Evolutionary conservation across 2,888 invertebrate species (phyloP), one percentile per base, ranked within the genome.

Genomic region (Dendrolimus pini): DNA sequence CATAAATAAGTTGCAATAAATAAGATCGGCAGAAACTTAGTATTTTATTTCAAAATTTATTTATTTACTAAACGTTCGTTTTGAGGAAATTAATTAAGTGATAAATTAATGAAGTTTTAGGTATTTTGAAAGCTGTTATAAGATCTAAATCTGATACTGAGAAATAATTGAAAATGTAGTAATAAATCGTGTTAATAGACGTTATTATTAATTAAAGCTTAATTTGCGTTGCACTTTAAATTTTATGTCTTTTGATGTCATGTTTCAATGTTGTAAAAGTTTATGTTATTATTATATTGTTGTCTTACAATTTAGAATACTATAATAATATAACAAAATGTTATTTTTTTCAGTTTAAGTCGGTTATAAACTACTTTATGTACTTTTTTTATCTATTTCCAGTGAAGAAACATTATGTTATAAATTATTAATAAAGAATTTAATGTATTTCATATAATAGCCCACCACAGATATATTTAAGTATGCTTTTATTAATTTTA

Each of bases 381-480:
- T 9, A 47, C 0, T 47, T 9, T 47, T 10, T 47, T 47, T 1
- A 47, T 12, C 47, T 47, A 12, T 47, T 47, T 10, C 47, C 47
- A 47, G 47, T 47, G 47, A 47, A 47, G 12, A 10, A 47, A 10
- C 12, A 47, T 47, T 47, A 62, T 65, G 60, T 64, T 65, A 61
- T 62, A 69, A 59, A 66, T 67, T 61, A 63, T 10, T 47, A 47
- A 47, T 47, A 10, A 66, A 66, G 69, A 30, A 30, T 30, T 30
- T 30, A 30, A 30, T 30, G 30, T 30, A 30, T 30, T 30, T 30
- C 6, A 30, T 30, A 30, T 30, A 30, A 30, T 30, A 30, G 30
- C 30, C 30, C 30, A 30, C 30, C 30, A 30, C 30, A 6, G 30
- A 30, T 30, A 30, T 30, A 30, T 30, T 30, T 30, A 30, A 30